Evolutionary conservation across 2,888 invertebrate genomes (phyloP).

Genomic region (Resseliella maxima): DNA sequence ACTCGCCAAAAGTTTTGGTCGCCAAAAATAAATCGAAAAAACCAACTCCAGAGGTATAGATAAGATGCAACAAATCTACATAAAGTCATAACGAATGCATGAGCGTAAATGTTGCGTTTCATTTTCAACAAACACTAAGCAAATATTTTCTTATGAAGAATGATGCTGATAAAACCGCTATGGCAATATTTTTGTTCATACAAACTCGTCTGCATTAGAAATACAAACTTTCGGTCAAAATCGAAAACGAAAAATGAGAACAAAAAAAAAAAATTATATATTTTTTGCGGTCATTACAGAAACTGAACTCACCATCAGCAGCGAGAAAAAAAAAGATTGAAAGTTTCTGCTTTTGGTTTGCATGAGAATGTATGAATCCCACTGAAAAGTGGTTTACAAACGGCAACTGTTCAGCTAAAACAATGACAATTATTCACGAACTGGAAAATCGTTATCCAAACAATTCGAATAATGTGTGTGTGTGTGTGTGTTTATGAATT

Average conservation of each 20-base stretch:
- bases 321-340: background rate
- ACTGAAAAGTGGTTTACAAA: background rate
- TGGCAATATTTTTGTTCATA: background rate
- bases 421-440: conserved; percentile 48
- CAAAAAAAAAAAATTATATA: background rate
- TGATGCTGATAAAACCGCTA: background rate
- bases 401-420: background rate
- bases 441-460: conserved; percentile 43
- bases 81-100: conserved; percentile 44
- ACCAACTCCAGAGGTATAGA: background rate
- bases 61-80: background rate
- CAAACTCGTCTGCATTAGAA: background rate
- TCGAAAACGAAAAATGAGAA: background rate
- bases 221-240: conserved; percentile 9
- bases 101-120: background rate
- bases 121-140: background rate
- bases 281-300: conserved; percentile 14
- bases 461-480: conserved; percentile 18
- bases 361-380: background rate
- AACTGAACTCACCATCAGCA: background rate
- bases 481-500: background rate
- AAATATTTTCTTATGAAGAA: conserved; percentile 48
- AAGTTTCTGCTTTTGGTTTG: background rate
- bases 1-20: background rate
- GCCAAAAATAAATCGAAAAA: background rate